Conservation (phyloP, 2,797 vertebrate species). For the Hoplostethus atlanticus region DNA sequence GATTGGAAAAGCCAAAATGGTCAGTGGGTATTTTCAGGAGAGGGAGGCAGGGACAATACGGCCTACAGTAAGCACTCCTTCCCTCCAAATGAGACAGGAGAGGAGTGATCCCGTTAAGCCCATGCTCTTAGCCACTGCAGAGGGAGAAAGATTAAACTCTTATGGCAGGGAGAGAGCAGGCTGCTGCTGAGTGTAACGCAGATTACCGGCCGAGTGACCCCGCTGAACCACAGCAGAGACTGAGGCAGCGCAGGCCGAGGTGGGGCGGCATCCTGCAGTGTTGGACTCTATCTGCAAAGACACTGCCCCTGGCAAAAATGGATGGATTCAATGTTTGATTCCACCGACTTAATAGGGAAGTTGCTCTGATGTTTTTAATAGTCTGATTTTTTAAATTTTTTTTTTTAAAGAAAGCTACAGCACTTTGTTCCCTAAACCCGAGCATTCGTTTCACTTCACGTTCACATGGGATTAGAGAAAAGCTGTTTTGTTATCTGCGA, state of each 20-base stretch:
- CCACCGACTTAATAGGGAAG: neutral
- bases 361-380: too few relatives aligned
- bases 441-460: neutral
- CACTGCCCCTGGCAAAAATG: constrained; percentile 25
- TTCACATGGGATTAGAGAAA: neutral
- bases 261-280: constrained; percentile 47
- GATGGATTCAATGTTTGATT: neutral
- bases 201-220: constrained; percentile 67
- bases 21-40: constrained; percentile 61
- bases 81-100: constrained; percentile 72
- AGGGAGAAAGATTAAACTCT: constrained; percentile 77
- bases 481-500: too few relatives aligned
- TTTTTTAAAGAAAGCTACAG: too few relatives aligned
- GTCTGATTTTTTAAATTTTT: too few relatives aligned
- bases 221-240: constrained; percentile 39
- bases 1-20: constrained; percentile 56
- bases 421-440: too few relatives aligned
- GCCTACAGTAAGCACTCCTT: constrained; percentile 66
- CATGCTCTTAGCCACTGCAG: constrained; percentile 74
- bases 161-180: constrained; percentile 70
- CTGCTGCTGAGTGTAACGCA: constrained; percentile 64
- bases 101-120: constrained; percentile 76
- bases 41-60: constrained; percentile 57
- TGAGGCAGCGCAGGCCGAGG: constrained; percentile 24
- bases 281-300: constrained; percentile 34